Evolutionary conservation across 2,888 invertebrate species (phyloP).

Genomic region (Arenicola marina): DNA sequence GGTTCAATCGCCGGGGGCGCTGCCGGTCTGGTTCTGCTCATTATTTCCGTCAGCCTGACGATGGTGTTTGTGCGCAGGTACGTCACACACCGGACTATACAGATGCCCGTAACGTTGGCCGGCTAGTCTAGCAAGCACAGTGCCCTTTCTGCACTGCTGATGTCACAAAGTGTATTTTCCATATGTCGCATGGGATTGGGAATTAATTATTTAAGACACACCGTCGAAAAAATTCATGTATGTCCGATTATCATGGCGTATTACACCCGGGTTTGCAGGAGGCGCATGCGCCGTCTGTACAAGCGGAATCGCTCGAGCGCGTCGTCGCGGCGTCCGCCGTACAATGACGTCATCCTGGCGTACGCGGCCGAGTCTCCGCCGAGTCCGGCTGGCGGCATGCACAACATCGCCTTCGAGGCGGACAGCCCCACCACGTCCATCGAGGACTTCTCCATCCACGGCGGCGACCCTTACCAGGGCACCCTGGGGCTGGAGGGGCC

Average conservation of each 20-base stretch:
- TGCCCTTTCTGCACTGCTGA: too few relatives aligned
- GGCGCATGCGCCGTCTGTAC: neutral
- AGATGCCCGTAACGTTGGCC: neutral
- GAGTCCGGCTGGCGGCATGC: neutral
- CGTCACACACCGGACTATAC: neutral
- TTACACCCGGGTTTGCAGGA: neutral
- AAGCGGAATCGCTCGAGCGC: neutral
- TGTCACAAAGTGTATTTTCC: too few relatives aligned
- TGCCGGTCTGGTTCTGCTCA: conserved; percentile 1
- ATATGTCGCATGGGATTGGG: too few relatives aligned
- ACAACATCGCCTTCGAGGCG: neutral
- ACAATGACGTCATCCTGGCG: conserved; percentile 16
- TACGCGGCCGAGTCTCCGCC: neutral
- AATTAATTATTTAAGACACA: too few relatives aligned
- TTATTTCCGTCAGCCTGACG: neutral
- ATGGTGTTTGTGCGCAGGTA: conserved; percentile 2
- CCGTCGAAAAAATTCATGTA: neutral
- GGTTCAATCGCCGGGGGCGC: conserved; percentile 13
- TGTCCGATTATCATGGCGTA: too few relatives aligned
- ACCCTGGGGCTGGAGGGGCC: neutral
- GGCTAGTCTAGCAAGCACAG: too few relatives aligned
- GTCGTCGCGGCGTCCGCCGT: neutral
- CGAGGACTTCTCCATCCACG: conserved; percentile 6
- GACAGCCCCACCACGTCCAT: conserved; percentile 1
- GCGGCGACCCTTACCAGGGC: too few relatives aligned